Base-by-base conservation (phyloP, 2,797 vertebrate genomes). In the Morelia viridis region DNA sequence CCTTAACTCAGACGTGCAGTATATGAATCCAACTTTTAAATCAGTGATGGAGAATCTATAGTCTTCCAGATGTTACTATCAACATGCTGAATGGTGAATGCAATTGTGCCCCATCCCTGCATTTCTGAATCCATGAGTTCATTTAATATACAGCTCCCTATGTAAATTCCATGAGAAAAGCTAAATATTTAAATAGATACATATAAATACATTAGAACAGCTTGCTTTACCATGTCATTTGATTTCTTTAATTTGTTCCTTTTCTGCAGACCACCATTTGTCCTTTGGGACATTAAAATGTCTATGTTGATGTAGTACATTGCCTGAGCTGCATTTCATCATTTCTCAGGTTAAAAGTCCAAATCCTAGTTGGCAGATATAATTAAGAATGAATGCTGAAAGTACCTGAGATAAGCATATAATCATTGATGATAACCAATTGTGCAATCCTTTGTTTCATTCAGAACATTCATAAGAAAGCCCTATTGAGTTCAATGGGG, bases 161-260 rank as follows among this genome's bases (percentile, higher is more conserved):
- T 85, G 94, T 97, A 28, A 99, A 96, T 98, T 99, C 95, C 97
- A 94, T 15, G 26, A 62, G 15, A 12, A 90, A 62, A 84, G 6
- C 80, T 99, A 99, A 96, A 97, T 97, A 87, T 99, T 99, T 93
- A 99, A 98, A 97, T 99, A 97, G 97, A 97, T 98, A 93, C 61
- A 97, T 95, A 62, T 89, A 93, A 95, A 85, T 0, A 1, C 2
- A 26, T 0, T 50, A 19, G 85, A 90, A 50, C 93, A 89, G 89
- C 9, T 10, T 46, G 53, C 4, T 53, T 53, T 85, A 31, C 46
- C 89, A 61, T 89, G 35, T 57, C n/a, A 0, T 84, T 76, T 50
- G 85, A 65, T 41, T 5, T 65, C 85, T 88, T 87, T 87, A 56
- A 91, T 92, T 88, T 88, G 84, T 7, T 92, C 93, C 15, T 57